These are phyloP conservation scores for Spicauda simplicius DNA, from an alignment of 2,888 invertebrate species.

Conservation along the genomic window DNA sequence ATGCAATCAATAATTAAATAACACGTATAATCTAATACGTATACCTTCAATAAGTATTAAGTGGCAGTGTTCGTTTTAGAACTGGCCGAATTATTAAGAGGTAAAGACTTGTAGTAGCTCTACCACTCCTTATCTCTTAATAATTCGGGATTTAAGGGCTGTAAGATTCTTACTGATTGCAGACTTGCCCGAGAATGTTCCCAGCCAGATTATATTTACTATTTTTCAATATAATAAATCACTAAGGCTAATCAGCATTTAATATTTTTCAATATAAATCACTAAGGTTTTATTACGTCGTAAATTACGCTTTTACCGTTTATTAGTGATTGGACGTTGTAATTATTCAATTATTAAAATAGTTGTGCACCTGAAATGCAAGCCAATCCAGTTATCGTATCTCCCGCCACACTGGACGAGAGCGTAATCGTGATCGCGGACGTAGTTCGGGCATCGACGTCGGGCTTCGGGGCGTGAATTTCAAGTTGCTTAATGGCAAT, in stretches of 20 bases:
- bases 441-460: not conserved
- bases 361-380: constrained; percentile 14
- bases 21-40: not conserved
- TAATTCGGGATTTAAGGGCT: too few relatives aligned
- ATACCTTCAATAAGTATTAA: too few relatives aligned
- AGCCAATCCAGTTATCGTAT: constrained; percentile 15
- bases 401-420: constrained; percentile 2
- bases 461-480: constrained; percentile 4
- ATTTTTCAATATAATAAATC: too few relatives aligned
- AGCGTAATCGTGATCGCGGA: constrained; percentile 18
- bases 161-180: too few relatives aligned
- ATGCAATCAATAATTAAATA: not conserved
- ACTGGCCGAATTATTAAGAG: too few relatives aligned
- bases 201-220: too few relatives aligned
- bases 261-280: too few relatives aligned
- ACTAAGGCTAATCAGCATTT: too few relatives aligned
- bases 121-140: too few relatives aligned
- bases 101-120: too few relatives aligned
- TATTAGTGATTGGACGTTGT: not conserved
- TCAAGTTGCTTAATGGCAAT: not conserved
- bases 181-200: too few relatives aligned
- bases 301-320: not conserved
- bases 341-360: constrained; percentile 17
- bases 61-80: too few relatives aligned
- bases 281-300: not conserved